Evolutionary conservation across 2,888 invertebrate species (phyloP), one percentile per base, ranked within the genome.

Genomic region (Eupsilia transversa): DNA sequence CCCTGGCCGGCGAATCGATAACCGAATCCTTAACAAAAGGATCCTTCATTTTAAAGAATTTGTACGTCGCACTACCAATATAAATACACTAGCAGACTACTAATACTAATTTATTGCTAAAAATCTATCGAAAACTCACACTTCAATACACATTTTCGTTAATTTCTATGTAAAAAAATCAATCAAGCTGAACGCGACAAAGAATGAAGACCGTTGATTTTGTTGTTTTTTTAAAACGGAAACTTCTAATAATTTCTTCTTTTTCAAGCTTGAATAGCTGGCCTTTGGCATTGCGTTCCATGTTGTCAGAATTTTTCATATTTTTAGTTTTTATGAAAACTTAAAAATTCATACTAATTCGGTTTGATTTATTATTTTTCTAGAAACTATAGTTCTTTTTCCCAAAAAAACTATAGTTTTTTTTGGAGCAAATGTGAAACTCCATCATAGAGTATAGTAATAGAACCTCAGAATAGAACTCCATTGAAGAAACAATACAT

Each of bases 1-100:
- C 94, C 71, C 92, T 92, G 68, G 94, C 88, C 80, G 96, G 96
- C 66, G 96, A 96, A 94, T 96, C 96, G 83, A 94, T 94, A 91
- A 89, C 91, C 52, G 92, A 93, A 88, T 96, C 95, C 79, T 92
- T 92, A 67, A 92, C 93, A 90, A 96, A 95, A 81, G 95, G 94
- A 91, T 96, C 96, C 89, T 94, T 96, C 96, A 96, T 96, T 91
- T 90, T 93, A 49, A 54, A 54, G 27, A 64, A 85, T 83, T 80
- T 72, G 43, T 76, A 69, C 59, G 74, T 77, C 84, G 82, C 82
- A 82, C 83, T 86, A 66, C 17, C 20, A 78, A 52, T 77, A 77
- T 70, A 84, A 79, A 68, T 70, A 78, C 68, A 78, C 80, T 82
- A 85, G 35, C 30, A 63, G 72, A 73, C 56, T 57, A 67, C 43